Evolutionary conservation across 2,797 vertebrate species (phyloP).

Genomic region (Liparis tanakae): DNA sequence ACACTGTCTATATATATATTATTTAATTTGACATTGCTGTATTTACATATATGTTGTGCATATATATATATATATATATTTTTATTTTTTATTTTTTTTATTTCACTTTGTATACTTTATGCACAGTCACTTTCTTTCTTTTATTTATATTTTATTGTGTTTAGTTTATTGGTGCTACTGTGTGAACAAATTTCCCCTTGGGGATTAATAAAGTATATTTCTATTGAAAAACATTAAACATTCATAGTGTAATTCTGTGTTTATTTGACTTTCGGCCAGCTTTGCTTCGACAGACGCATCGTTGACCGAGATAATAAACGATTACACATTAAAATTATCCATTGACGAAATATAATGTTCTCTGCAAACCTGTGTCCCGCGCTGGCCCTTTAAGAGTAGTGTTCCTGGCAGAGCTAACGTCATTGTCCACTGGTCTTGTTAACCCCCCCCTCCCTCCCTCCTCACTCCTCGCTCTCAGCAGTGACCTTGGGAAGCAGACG

Average conservation of each 20-base stretch:
- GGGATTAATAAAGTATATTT: no score
- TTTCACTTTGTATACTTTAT: no score
- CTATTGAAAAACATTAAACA: constrained; percentile 49
- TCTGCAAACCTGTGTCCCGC: constrained; percentile 21
- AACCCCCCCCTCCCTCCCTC: constrained; percentile 26
- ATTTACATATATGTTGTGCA: no score
- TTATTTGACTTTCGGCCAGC: constrained; percentile 17
- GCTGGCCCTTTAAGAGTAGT: constrained; percentile 69
- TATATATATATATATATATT: no score
- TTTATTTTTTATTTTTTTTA: no score
- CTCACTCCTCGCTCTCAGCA: constrained; percentile 54
- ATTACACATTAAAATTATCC: constrained; percentile 9
- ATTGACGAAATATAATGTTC: constrained; percentile 19
- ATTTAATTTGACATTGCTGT: no score
- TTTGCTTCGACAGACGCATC: constrained; percentile 24
- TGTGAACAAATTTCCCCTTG: no score
- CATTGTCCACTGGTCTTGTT: constrained; percentile 76
- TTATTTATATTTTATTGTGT: no score
- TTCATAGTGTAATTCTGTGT: constrained; percentile 28
- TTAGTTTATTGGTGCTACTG: no score
- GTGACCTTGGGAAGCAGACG: constrained; percentile 75
- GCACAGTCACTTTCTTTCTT: no score
- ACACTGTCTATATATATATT: no score
- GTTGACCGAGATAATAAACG: background rate
- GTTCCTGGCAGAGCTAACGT: constrained; percentile 68